Percentiles rank a stretch among this genome's conserved stretches.
phyloP scores from a whole-genome alignment of 1,140 invertebrate species.

The Hormaphis cornu region DNA sequence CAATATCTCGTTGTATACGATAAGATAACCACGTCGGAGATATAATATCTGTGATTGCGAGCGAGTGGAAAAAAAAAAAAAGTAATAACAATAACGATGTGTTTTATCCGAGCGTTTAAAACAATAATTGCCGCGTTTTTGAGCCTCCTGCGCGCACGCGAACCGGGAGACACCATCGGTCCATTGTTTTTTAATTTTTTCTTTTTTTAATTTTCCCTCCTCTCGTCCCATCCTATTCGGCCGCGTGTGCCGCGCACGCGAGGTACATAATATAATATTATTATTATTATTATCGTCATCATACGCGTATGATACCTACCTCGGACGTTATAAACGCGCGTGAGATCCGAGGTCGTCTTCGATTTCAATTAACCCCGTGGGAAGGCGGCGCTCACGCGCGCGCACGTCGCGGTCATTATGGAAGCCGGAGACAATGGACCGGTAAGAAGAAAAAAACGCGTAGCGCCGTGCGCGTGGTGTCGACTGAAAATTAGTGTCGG shows the following conservation, averaged over 20 bases:
- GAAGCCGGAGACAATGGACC: not conserved
- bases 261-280: no score
- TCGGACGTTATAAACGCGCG: no score
- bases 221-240: not conserved
- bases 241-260: not conserved
- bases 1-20: no score
- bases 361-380: constrained; percentile 22
- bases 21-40: no score
- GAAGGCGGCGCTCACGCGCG: not conserved
- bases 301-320: not conserved
- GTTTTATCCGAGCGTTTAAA: not conserved
- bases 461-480: no score
- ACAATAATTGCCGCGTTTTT: constrained; percentile 7
- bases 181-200: not conserved
- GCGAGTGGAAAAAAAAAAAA: no score
- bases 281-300: not conserved
- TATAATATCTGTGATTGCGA: no score
- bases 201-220: not conserved
- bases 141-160: not conserved
- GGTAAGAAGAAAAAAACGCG: not conserved
- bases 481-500: no score
- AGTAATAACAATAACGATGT: not conserved
- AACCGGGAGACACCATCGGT: not conserved
- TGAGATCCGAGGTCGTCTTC: not conserved
- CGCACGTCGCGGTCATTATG: not conserved